A percentile compares a stretch with the other conserved stretches of the same genome.
These are phyloP conservation scores for Neodiprion virginianus DNA, from an alignment of 1,140 invertebrate species.

Conservation along the genomic window DNA sequence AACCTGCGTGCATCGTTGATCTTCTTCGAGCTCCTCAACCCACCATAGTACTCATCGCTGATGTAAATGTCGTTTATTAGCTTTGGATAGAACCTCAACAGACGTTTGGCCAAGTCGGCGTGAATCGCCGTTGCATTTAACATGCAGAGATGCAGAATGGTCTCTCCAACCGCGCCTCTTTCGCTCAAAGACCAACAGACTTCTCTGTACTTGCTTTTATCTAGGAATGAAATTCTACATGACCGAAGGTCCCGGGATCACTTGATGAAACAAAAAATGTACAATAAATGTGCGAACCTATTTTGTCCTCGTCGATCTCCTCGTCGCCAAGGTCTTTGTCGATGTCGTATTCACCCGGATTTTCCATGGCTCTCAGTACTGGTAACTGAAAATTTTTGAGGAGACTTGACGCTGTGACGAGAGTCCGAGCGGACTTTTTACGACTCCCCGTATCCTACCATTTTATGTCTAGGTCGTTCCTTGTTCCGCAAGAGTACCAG, in stretches of 20 bases:
- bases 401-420: no score
- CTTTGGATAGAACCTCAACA: conserved; percentile 92
- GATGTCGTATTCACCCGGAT: conserved; percentile 82
- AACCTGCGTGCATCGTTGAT: not conserved
- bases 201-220: conserved; percentile 76
- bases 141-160: conserved; percentile 91
- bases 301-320: conserved; percentile 50
- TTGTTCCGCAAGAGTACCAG: conserved; percentile 88
- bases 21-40: conserved; percentile 24
- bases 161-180: conserved; percentile 95
- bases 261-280: conserved; percentile 28
- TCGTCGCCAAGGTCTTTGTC: conserved; percentile 68
- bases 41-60: conserved; percentile 96
- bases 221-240: conserved; percentile 43
- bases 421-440: not conserved
- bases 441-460: conserved; percentile 61
- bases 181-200: conserved; percentile 94
- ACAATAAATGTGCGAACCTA: conserved; percentile 40
- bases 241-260: conserved; percentile 39
- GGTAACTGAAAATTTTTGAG: conserved; percentile 64
- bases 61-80: conserved; percentile 96
- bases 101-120: conserved; percentile 90
- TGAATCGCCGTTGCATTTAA: conserved; percentile 90
- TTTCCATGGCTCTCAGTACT: conserved; percentile 77
- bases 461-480: conserved; percentile 80